These are phyloP conservation scores for Amphimallon solstitiale DNA, from an alignment of 2,888 invertebrate species.

Conservation along the genomic window DNA sequence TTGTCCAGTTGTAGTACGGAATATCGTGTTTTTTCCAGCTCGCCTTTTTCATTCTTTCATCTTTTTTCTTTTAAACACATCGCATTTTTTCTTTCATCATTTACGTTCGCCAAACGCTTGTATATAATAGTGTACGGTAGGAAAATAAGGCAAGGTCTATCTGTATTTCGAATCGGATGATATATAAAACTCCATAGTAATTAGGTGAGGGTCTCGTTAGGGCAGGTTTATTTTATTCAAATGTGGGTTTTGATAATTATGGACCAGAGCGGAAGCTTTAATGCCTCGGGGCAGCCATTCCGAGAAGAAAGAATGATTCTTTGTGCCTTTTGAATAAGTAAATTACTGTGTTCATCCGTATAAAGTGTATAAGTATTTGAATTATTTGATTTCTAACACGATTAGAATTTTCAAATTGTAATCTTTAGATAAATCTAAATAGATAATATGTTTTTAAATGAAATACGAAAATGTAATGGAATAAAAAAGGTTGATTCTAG, in stretches of 20 bases:
- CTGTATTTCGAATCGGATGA: constrained; percentile 27
- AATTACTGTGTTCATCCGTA: constrained; percentile 46
- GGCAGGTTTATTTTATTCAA: constrained; percentile 46
- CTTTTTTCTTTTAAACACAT: constrained; percentile 5
- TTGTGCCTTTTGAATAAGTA: constrained; percentile 52
- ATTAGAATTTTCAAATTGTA: background rate
- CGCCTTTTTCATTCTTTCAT: constrained; percentile 19
- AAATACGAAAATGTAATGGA: no score
- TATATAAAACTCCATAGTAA: constrained; percentile 48
- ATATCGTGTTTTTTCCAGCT: constrained; percentile 5
- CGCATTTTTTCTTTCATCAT: background rate
- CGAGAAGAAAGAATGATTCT: constrained; percentile 61
- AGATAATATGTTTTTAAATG: no score
- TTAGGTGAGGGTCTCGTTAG: constrained; percentile 52
- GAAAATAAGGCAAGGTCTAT: constrained; percentile 11
- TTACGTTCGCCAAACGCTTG: constrained; percentile 17
- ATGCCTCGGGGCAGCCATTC: constrained; percentile 55
- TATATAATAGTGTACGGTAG: background rate
- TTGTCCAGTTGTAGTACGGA: constrained; percentile 22
- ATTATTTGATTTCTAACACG: constrained; percentile 15
- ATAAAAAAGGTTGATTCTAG: no score
- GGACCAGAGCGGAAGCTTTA: constrained; percentile 57
- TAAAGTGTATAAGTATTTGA: constrained; percentile 33
- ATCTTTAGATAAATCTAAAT: background rate
- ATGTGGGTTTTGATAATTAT: constrained; percentile 62